Evolutionary conservation across 2,888 invertebrate species (phyloP), one percentile per base, ranked within the genome.

Genomic region (Sclerodermus sp.): DNA sequence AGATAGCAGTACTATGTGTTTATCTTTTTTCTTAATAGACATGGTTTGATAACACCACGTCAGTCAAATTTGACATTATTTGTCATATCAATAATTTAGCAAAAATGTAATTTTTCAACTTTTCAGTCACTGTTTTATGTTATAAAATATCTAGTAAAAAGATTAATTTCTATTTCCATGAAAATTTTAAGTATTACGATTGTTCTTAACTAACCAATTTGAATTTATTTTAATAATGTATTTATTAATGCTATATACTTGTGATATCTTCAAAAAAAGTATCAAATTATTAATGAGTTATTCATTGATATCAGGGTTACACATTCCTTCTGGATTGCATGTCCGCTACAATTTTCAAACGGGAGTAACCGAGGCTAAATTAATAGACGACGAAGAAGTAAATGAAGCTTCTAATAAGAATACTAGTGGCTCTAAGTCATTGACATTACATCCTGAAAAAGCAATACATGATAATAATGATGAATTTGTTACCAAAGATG

Each of bases 321-420:
- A 82, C 14, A 82, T 91, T 60, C 90, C 91, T 1, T 77, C 82
- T 49, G 91, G 91, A 1, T 79, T 91, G 2, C 91, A 92, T 72
- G 82, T 90, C 4, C 80, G 90, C 42, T 82, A 91, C 51, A 87
- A 91, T 79, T 78, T 92, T n/a, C 78, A 86, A 75, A 90, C 89
- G 10, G 90, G 90, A 0, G 70, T 83, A 53, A 87, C 83, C 34
- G 89, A 91, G 75, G 91, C 90, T 0, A 91, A 90, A 77, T 75
- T 91, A 31, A 64, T 90, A 57, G 85, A 75, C 37, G 60, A 66
- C 43, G 62, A 74, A 41, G 58, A 69, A 13, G 51, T 55, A 8
- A 60, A 69, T 34, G 52, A 62, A 1, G 55, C 58, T 17, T 48
- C 49, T 1, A 51, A 53, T 17, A 45, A 53, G 2, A 53, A 32